Base-by-base conservation (phyloP, 2,888 invertebrate genomes). In the Philopedon plagiatum region DNA sequence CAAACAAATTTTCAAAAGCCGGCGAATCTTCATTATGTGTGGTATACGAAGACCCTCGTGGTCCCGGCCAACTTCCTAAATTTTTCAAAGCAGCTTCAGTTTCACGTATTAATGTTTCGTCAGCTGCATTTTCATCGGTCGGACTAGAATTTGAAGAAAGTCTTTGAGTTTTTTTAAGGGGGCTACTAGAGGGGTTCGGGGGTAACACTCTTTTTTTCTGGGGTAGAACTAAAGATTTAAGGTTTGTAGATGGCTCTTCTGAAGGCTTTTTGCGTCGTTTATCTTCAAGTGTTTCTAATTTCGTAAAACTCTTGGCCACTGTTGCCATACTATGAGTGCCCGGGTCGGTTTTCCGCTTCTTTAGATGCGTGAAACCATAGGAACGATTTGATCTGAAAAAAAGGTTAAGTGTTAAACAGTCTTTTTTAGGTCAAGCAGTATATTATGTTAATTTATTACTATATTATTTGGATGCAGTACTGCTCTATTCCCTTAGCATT, bases 51-150 rank as follows among this genome's bases (percentile, higher is more conserved):
- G 87, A 81, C 5, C 89, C 89, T 54, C 91, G 86, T 23, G 91
- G 91, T 11, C 93, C 93, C 5, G 92, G 91, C 93, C 95, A 95
- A 83, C 92, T 94, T 13, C 94, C 94, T n/a, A 96, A 86, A 78
- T 93, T 93, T 83, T 94, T 94, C 29, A 96, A 85, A 0, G 95
- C 95, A 0, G 94, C 94, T 83, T 96, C 95, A 1, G 96, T 95
- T 84, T 96, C 96, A 60, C 94, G 88, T 75, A 96, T 94, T 64
- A 95, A 88, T 0, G 92, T 92, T 83, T 96, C 96, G 81, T 95
- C 93, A 79, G 94, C 94, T 13, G 80, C 81, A 5, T 49, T 63
- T 60, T 83, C 83, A 62, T 85, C 86, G 65, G 82, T 82, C 8
- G 78, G 67, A 39, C 80, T 85, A 83, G 78, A 73, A 39, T 75